Percentiles rank a stretch among this genome's conserved stretches.
Conservation (phyloP, 2,113 vertebrate species). For the Struthio camelus region DNA sequence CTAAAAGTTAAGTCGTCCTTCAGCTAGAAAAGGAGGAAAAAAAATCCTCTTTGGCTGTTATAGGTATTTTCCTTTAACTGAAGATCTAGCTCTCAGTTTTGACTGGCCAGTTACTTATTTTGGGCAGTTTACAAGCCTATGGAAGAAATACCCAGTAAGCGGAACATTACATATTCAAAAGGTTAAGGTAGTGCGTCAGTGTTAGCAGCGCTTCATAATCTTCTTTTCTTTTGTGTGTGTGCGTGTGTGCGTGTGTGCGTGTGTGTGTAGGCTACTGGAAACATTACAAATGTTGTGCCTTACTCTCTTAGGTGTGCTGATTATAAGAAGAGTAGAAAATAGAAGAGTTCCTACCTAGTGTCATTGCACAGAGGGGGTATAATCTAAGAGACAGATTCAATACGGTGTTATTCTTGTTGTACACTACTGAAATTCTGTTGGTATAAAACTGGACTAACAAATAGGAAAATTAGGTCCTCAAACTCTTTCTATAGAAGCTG, state of each 20-base stretch:
- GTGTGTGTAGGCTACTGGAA: not conserved
- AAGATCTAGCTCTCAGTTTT: not conserved
- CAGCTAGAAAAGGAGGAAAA: not conserved
- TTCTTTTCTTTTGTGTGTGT: not conserved
- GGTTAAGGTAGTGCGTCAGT: not conserved
- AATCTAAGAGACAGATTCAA: not conserved
- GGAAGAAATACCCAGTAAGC: not conserved
- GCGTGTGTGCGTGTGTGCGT: not conserved
- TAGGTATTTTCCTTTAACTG: not conserved
- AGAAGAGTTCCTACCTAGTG: not conserved
- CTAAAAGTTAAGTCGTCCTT: not conserved
- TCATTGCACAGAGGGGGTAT: not conserved
- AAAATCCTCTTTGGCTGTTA: not conserved
- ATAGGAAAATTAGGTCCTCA: slow-evolving; percentile 33
- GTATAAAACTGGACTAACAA: slow-evolving; percentile 7
- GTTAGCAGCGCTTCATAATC: not conserved
- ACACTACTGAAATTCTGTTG: not conserved
- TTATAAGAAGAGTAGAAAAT: slow-evolving; percentile 2
- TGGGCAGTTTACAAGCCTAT: not conserved
- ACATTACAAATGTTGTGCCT: not conserved
- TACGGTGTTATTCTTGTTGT: not conserved
- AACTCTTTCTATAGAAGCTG: not conserved
- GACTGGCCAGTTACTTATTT: not conserved
- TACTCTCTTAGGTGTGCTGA: not conserved
- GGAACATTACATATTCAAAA: not conserved